phyloP scores from a whole-genome alignment of 2,113 vertebrate genomes.

The Psilopsiagon aurifrons region DNA sequence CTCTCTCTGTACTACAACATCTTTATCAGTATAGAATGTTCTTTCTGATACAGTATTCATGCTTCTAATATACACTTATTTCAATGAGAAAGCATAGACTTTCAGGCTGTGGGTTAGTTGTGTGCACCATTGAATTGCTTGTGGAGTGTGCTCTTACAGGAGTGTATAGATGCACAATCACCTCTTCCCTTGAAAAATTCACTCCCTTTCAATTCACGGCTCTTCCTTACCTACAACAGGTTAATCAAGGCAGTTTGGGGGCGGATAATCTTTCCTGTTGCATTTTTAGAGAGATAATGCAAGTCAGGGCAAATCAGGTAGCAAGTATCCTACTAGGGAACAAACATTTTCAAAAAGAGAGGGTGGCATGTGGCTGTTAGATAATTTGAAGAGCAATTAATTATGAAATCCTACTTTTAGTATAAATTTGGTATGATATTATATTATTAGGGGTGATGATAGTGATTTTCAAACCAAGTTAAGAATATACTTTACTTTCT shows the following conservation, averaged over 20 bases:
- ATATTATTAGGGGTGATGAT: neutral
- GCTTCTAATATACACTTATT: neutral
- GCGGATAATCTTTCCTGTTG: neutral
- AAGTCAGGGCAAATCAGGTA: neutral
- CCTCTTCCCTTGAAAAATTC: fast-evolving
- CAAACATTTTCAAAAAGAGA: neutral
- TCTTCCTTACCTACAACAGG: neutral
- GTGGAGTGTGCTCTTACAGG: neutral
- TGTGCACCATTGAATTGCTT: neutral
- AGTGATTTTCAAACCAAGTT: neutral
- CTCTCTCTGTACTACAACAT: neutral
- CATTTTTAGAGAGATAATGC: neutral
- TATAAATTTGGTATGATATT: neutral
- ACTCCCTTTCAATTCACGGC: neutral
- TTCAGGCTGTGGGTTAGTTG: neutral
- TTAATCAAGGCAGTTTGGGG: neutral
- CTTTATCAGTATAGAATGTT: neutral
- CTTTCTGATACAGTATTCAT: neutral
- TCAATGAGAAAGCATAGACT: neutral
- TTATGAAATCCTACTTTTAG: neutral
- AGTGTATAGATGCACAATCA: neutral
- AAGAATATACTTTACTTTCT: neutral
- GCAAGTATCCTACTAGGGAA: neutral
- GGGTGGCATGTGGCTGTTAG: neutral
- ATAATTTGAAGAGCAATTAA: neutral